Conservation (phyloP, 2,113 vertebrate genomes). For the Psammodynastes pulverulentus region DNA sequence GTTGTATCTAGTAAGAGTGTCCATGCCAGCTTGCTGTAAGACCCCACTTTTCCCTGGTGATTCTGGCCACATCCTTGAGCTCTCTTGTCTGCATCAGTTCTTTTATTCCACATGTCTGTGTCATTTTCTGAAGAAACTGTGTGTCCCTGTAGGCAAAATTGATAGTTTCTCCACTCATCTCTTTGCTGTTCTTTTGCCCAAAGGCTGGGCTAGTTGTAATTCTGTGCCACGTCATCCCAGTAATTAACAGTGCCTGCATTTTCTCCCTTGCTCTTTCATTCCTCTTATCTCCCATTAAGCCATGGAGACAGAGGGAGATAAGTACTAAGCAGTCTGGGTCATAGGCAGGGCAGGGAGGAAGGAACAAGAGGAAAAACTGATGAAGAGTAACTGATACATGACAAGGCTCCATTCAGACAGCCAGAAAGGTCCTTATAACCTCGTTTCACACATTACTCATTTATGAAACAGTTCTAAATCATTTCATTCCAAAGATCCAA, state of each 20-base stretch:
- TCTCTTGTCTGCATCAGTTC: neutral
- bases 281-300: constrained; percentile 6
- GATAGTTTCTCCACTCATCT: neutral
- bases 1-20: neutral
- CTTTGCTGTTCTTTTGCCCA: neutral
- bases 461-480: neutral
- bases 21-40: neutral
- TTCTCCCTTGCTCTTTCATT: neutral
- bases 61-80: neutral
- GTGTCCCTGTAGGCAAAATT: neutral
- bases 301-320: neutral
- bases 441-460: neutral
- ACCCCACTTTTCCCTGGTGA: neutral
- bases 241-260: neutral
- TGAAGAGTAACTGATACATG: neutral
- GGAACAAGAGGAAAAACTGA: neutral
- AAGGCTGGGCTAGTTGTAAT: neutral
- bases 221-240: neutral
- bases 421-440: neutral
- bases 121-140: neutral
- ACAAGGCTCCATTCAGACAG: neutral
- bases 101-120: neutral
- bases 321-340: neutral
- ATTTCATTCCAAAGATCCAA: neutral
- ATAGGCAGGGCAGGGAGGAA: neutral